Percentiles rank a stretch among this genome's conserved stretches.
These are phyloP conservation scores for Lophotriccus pileatus DNA, from an alignment of 2,797 vertebrate genomes.

Conservation along the genomic window DNA sequence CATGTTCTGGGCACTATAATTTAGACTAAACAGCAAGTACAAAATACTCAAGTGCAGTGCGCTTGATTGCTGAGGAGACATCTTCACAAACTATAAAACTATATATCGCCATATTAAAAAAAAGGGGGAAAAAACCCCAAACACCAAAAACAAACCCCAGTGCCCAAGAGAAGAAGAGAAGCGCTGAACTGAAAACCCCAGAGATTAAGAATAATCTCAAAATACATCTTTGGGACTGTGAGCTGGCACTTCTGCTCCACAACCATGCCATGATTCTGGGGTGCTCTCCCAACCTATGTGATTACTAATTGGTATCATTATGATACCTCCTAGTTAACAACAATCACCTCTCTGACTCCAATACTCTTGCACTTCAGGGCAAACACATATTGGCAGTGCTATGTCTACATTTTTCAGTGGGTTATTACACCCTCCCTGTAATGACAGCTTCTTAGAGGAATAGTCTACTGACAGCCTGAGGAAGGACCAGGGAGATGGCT, in stretches of 20 bases:
- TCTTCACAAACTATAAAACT: background rate
- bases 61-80: background rate
- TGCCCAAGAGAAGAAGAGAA: background rate
- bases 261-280: background rate
- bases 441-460: background rate
- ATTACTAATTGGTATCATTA: background rate
- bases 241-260: background rate
- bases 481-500: background rate
- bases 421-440: background rate
- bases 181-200: background rate
- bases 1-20: background rate
- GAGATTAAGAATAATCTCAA: background rate
- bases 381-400: background rate
- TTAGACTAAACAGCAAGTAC: background rate
- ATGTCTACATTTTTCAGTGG: background rate
- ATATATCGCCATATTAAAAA: accelerated
- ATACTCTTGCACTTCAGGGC: background rate
- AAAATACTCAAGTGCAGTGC: background rate
- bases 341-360: background rate
- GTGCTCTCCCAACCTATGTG: background rate
- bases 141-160: background rate
- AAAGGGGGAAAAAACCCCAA: no score
- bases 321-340: background rate
- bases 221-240: background rate
- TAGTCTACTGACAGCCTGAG: background rate